Conservation (phyloP, 1,140 invertebrate genomes). For the Heliconius congener region DNA sequence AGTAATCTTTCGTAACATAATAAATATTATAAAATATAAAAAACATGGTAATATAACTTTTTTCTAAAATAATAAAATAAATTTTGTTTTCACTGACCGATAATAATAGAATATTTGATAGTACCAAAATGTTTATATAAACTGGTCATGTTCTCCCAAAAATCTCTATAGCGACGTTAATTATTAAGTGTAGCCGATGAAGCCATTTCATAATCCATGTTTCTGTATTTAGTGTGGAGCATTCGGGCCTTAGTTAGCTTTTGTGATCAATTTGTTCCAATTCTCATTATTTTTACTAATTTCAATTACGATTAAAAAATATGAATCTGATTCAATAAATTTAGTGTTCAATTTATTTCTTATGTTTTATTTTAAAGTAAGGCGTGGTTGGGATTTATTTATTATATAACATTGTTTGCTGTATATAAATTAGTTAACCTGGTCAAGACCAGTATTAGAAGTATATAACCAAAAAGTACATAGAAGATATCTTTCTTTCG, state of each 20-base stretch:
- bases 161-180: slow-evolving; percentile 12
- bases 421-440: no score
- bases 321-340: no score
- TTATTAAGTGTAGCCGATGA: slow-evolving; percentile 30
- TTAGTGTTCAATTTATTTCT: no score
- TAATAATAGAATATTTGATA: not conserved
- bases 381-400: no score
- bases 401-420: no score
- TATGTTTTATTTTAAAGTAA: no score
- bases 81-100: not conserved
- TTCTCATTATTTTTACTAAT: slow-evolving; percentile 8
- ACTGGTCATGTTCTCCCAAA: not conserved
- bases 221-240: slow-evolving; percentile 51
- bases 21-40: no score
- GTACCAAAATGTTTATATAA: not conserved
- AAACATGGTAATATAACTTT: not conserved
- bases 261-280: slow-evolving; percentile 53
- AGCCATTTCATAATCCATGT: slow-evolving; percentile 57
- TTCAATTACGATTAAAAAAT: no score
- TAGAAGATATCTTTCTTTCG: no score
- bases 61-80: not conserved
- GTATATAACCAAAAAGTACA: no score
- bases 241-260: slow-evolving; percentile 50
- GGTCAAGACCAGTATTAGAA: no score
- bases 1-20: no score